Conservation (phyloP, 2,797 vertebrate genomes). For the Anisognathus igniventris region DNA sequence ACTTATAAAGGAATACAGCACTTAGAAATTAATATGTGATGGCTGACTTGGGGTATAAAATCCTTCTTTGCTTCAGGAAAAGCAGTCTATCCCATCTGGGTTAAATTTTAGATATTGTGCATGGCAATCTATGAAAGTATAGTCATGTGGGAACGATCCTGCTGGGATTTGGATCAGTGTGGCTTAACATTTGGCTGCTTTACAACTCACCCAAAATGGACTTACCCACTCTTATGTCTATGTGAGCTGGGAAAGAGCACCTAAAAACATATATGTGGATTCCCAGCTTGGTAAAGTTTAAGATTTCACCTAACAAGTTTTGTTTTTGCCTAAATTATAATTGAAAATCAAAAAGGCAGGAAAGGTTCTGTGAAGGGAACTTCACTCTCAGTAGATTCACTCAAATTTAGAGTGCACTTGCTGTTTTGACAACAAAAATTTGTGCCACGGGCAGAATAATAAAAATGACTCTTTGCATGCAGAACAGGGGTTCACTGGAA, state of each 20-base stretch:
- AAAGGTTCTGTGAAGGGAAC: neutral
- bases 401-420: neutral
- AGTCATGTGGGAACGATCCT: neutral
- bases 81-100: neutral
- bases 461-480: neutral
- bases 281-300: neutral
- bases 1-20: neutral
- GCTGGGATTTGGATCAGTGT: neutral
- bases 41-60: neutral
- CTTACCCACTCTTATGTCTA: neutral
- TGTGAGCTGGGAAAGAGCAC: neutral
- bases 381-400: neutral
- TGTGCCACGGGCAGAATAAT: neutral
- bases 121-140: neutral
- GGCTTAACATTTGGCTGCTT: neutral
- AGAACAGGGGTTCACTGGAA: neutral
- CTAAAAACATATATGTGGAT: neutral
- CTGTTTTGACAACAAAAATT: neutral
- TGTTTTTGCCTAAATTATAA: neutral
- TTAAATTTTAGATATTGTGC: neutral
- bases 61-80: neutral
- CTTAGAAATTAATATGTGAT: fast-evolving
- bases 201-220: neutral
- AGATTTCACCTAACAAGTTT: neutral
- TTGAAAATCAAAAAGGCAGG: neutral